Conservation (phyloP, 2,888 invertebrate genomes). For the Amaurobius ferox region DNA sequence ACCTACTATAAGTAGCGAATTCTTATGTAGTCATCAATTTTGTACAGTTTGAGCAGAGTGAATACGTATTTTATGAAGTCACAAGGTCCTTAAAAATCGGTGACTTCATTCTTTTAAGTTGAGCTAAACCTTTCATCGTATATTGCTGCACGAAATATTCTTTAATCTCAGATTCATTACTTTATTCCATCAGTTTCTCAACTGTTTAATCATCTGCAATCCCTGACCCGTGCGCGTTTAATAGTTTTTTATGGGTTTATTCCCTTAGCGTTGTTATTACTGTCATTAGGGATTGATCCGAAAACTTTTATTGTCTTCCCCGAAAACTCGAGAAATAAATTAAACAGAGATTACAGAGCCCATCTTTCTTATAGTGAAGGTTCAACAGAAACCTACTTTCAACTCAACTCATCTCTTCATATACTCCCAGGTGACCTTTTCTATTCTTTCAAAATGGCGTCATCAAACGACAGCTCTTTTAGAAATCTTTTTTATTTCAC, state of each 20-base stretch:
- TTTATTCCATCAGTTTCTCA: constrained; percentile 17
- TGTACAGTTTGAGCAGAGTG: neutral
- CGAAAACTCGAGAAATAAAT: neutral
- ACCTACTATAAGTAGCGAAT: neutral
- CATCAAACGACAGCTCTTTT: constrained; percentile 38
- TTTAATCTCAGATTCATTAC: constrained; percentile 17
- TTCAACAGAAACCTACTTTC: constrained; percentile 30
- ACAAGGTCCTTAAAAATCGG: constrained; percentile 6
- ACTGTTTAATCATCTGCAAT: constrained; percentile 13
- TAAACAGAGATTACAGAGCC: neutral
- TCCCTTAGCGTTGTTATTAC: constrained; percentile 4
- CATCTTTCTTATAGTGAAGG: constrained; percentile 5
- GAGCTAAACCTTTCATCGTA: neutral
- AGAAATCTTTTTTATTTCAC: constrained; percentile 25
- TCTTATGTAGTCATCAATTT: neutral
- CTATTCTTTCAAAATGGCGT: constrained; percentile 40
- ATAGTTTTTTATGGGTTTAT: neutral
- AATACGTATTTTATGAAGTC: neutral
- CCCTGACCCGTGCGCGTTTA: constrained; percentile 21
- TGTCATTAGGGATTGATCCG: constrained; percentile 8
- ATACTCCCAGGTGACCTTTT: constrained; percentile 40
- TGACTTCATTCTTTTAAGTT: constrained; percentile 1
- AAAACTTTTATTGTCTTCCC: constrained; percentile 6
- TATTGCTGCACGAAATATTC: constrained; percentile 12
- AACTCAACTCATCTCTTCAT: constrained; percentile 13